phyloP scores from a whole-genome alignment of 2,888 invertebrate genomes.

The Dasypogon diadema region DNA sequence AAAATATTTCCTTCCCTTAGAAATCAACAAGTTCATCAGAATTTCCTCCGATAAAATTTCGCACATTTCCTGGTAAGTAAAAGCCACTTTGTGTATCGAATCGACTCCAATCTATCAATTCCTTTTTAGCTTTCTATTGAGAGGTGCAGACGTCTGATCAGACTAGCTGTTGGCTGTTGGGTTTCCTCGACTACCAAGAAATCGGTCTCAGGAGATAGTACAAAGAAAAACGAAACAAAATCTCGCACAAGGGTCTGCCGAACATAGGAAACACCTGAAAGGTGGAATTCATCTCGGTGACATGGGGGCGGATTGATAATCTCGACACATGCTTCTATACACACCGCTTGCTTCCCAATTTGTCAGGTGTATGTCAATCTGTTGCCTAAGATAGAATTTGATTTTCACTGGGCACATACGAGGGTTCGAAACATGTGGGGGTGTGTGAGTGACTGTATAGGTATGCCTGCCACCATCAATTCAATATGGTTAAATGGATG shows the following conservation, averaged over 20 bases:
- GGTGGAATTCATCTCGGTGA: constrained; percentile 33
- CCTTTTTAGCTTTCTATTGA: constrained; percentile 21
- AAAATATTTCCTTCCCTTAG: background rate
- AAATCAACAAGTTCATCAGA: constrained; percentile 37
- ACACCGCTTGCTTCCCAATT: constrained; percentile 41
- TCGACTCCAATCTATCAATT: constrained; percentile 43
- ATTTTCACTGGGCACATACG: constrained; percentile 29
- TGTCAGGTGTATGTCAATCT: constrained; percentile 50
- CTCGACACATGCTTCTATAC: constrained; percentile 31
- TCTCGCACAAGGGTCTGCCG: background rate
- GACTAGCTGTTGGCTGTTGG: background rate
- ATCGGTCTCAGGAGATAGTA: background rate
- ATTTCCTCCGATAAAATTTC: constrained; percentile 26
- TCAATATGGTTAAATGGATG: constrained; percentile 21
- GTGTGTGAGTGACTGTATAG: background rate
- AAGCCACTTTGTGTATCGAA: constrained; percentile 37
- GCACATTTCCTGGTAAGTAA: constrained; percentile 38
- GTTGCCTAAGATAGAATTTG: constrained; percentile 44
- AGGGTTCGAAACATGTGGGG: background rate
- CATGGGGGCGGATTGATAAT: constrained; percentile 34
- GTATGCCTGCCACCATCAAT: background rate
- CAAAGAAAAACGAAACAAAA: background rate
- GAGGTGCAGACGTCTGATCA: constrained; percentile 5
- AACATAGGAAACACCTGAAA: background rate
- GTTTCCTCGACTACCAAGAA: background rate